Base-by-base conservation (phyloP, 2,113 vertebrate genomes). In the Hepsetus odoe region DNA sequence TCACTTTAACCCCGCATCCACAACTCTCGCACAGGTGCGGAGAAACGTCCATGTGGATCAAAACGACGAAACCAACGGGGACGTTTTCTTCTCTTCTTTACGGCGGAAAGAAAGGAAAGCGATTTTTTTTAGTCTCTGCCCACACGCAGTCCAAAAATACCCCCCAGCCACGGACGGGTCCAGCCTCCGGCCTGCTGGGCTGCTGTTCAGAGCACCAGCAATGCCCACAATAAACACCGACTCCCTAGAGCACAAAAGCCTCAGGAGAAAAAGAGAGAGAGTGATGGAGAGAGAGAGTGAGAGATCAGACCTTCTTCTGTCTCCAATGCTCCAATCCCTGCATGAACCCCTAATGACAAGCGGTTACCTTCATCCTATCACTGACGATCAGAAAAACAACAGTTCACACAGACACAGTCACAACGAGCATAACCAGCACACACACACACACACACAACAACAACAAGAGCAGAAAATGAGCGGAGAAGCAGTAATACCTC, bases 81-180 rank as follows among this genome's bases (percentile, higher is more conserved):
- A n/a, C n/a, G n/a, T n/a, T n/a, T n/a, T n/a, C 44, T 46, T 12
- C 44, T 59, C 61, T 64, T n/a, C 38, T 49, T 58, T 81, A 13
- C 74, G 18, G 66, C 73, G 66, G 46, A 76, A 56, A 77, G 80
- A 58, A 77, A 66, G 62, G 24, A 61, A 68, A 55, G 51, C 13
- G 56, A 70, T 72, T 76, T 55, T 72, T 76, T 55, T 30, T 58
- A 64, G 35, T 24, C 42, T 64, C 65, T 44, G 71, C 76, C 76
- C 76, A 74, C 81, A 79, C 55, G 74, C 18, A n/a, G 24, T 69
- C 71, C 56, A 74, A 82, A 82, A 82, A 82, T 82, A 82, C 38
- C 55, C 44, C n/a, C 18, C 71, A 64, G n/a, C 49, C 28, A 35
- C 44, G 66, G 72, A 69, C 55, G 24, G 64, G 46, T 62, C 38